Percentiles rank a stretch among this genome's conserved stretches.
Conservation (phyloP, 2,113 vertebrate genomes). For the Oreotrochilus melanogaster region DNA sequence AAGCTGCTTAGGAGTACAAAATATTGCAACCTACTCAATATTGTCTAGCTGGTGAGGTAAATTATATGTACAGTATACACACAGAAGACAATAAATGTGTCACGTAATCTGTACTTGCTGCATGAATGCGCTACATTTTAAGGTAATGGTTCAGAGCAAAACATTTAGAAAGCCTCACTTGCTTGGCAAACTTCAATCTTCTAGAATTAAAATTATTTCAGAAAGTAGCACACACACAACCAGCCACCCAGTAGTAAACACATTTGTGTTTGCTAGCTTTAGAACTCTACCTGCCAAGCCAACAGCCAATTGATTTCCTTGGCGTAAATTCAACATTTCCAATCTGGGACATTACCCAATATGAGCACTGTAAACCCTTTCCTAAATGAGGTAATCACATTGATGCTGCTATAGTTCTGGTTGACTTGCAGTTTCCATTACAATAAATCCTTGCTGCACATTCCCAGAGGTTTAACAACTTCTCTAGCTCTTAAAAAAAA, state of each 20-base stretch:
- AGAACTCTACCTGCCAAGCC: slow-evolving; percentile 27
- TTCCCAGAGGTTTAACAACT: slow-evolving; percentile 32
- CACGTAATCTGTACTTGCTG: not conserved
- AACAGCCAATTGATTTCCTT: slow-evolving; percentile 61
- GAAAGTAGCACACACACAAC: not conserved
- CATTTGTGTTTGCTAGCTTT: not conserved
- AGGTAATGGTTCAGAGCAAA: not conserved
- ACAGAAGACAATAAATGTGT: not conserved
- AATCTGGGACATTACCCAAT: slow-evolving; percentile 36
- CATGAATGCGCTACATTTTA: not conserved
- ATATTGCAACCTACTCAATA: not conserved
- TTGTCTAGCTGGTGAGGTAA: not conserved
- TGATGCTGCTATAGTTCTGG: slow-evolving; percentile 38
- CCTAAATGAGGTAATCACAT: slow-evolving; percentile 44
- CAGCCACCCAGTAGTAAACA: not conserved
- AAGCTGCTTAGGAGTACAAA: not conserved
- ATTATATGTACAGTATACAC: not conserved
- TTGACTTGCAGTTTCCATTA: slow-evolving; percentile 62
- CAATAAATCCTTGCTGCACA: slow-evolving; percentile 22
- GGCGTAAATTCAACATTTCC: slow-evolving; percentile 11
- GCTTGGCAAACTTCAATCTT: not conserved
- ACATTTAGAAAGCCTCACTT: not conserved
- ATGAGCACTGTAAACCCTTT: not conserved
- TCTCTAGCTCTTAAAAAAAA: not conserved
- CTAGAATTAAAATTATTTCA: not conserved